A percentile compares a stretch with the other conserved stretches of the same genome.
Conservation (phyloP, 2,888 invertebrate species). For the Odiellus spinosus region DNA sequence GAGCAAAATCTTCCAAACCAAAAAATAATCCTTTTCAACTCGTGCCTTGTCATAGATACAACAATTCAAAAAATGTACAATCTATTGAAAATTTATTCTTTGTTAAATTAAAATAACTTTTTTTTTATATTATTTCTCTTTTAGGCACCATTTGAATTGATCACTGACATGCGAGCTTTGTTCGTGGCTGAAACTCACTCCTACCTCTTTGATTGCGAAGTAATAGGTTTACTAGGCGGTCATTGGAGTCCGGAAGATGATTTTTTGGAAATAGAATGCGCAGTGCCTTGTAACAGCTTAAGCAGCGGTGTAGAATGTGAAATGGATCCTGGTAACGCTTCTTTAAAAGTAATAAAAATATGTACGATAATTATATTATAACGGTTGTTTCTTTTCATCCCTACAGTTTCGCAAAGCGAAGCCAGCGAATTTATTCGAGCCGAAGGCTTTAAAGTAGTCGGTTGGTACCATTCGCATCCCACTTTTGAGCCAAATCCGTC, state of each 20-base stretch:
- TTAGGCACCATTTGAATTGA: conserved; percentile 43
- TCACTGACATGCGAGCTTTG: conserved; percentile 29
- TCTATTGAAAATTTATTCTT: conserved; percentile 1
- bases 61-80: no score
- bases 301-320: conserved; percentile 53
- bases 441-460: conserved; percentile 39
- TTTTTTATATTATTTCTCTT: conserved; percentile 3
- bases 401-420: conserved; percentile 41
- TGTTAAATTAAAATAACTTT: not conserved
- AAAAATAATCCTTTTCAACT: conserved; percentile 35
- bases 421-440: conserved; percentile 41
- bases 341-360: conserved; percentile 1
- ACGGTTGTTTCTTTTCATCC: conserved; percentile 8
- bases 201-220: conserved; percentile 50
- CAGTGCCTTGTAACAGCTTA: conserved; percentile 47
- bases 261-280: conserved; percentile 36
- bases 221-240: conserved; percentile 57
- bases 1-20: no score
- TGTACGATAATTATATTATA: not conserved
- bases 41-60: conserved; percentile 37
- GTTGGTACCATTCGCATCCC: conserved; percentile 68
- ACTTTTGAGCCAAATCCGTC: conserved; percentile 52
- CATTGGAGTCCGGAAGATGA: conserved; percentile 28
- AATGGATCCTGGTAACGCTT: conserved; percentile 49
- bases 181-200: conserved; percentile 52